A percentile compares a stretch with the other conserved stretches of the same genome.
Conservation (phyloP, 2,113 vertebrate species). For the Crotalus viridis region DNA sequence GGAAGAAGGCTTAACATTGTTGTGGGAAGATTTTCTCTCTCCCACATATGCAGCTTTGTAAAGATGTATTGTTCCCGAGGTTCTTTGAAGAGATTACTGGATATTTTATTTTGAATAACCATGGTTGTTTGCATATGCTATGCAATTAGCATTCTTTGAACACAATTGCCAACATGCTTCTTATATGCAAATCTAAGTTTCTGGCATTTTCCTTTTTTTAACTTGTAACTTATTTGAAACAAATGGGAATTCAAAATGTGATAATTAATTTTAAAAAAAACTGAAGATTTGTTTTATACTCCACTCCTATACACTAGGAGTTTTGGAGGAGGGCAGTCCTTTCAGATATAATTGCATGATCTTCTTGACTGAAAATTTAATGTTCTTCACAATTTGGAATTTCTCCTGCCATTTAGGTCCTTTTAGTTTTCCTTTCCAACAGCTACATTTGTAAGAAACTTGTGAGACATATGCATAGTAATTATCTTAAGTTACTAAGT, state of each 20-base stretch:
- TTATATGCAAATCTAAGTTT: not conserved
- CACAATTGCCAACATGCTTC: constrained; percentile 10
- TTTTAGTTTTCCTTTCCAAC: not conserved
- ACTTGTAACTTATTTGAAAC: not conserved
- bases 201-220: constrained; percentile 5
- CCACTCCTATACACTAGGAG: not conserved
- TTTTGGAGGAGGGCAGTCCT: not conserved
- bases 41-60: not conserved
- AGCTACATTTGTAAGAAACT: not conserved
- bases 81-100: constrained; percentile 16
- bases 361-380: not conserved
- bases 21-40: not conserved
- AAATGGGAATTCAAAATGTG: constrained; percentile 9
- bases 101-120: constrained; percentile 5
- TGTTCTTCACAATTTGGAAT: constrained; percentile 4
- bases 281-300: not conserved
- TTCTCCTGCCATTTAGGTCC: not conserved
- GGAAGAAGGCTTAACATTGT: not conserved
- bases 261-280: not conserved
- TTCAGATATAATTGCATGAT: constrained; percentile 1
- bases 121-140: constrained; percentile 27
- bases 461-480: not conserved
- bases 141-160: constrained; percentile 18
- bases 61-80: not conserved
- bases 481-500: not conserved